phyloP scores from a whole-genome alignment of 2,888 invertebrate genomes.

The Nomada hirtipes region DNA sequence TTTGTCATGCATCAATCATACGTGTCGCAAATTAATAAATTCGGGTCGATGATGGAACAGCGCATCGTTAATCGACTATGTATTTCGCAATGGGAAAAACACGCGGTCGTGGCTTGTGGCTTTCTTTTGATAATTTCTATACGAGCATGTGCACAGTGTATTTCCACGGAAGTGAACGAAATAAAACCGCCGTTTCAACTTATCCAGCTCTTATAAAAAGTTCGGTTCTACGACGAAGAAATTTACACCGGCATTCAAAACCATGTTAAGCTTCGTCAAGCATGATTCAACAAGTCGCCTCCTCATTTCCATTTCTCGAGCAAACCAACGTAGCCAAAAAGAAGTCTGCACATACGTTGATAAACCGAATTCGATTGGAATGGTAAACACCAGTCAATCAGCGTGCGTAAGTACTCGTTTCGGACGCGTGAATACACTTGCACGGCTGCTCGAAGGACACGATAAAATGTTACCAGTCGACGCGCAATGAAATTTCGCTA shows the following conservation, averaged over 20 bases:
- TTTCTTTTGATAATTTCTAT: slow-evolving; percentile 21
- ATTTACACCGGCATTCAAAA: neutral
- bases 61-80: slow-evolving; percentile 20
- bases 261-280: neutral
- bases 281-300: neutral
- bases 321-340: neutral
- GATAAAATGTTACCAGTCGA: slow-evolving; percentile 14
- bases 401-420: neutral
- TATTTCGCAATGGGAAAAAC: slow-evolving; percentile 44
- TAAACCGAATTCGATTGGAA: neutral
- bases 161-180: neutral
- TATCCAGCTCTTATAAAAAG: neutral
- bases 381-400: slow-evolving; percentile 8
- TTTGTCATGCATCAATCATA: neutral
- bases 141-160: too few relatives aligned
- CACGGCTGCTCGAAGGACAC: slow-evolving; percentile 28
- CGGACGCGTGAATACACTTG: neutral
- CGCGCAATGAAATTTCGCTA: slow-evolving; percentile 39
- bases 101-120: slow-evolving; percentile 1
- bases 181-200: too few relatives aligned
- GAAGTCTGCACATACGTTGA: neutral
- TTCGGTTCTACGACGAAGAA: neutral
- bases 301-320: neutral
- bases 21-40: slow-evolving; percentile 25
- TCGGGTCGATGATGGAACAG: slow-evolving; percentile 17